Evolutionary conservation across 2,888 invertebrate genomes (phyloP), one percentile per base, ranked within the genome.

Genomic region (Periphyllus acericola): DNA sequence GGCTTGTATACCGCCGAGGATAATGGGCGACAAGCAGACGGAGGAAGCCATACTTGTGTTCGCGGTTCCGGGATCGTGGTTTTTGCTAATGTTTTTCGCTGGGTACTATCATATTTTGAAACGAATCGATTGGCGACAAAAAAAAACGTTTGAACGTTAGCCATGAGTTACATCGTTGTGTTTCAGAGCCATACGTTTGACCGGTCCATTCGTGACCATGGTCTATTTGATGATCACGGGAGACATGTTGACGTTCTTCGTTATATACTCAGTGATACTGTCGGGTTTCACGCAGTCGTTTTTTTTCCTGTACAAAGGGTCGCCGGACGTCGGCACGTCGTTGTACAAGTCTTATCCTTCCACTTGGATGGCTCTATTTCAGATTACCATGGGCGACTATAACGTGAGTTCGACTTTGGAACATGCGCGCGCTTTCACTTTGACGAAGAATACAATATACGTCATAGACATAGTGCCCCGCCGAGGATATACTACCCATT

Each of bases 201-300:
- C 99, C 0, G 99, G 99, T 75, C 99, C 99, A 0, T 99, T 99
- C 92, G 99, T 99, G 89, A 99, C 99, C 21, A 99, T 99, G 98
- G 98, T 99, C 90, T 99, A 98, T 93, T 97, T 97, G 91, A 99
- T 99, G 99, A 97, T 99, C 91, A 97, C 97, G 0, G 99, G 99
- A 78, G 99, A 99, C 93, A 97, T 99, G 96, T 95, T 99, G 91
- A 97, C 99, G 46, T 99, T 99, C 92, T 97, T 97, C 90, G 98
- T 99, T 90, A 99, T 99, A 92, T 99, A 99, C 92, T 94, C 95
- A 90, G 96, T 99, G 90, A 96, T 99, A 66, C 93, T 99, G 9
- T 96, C 98, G 90, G 98, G 98, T 34, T 99, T 99, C 92, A 97
- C 98, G 0, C 98, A 99, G 92, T 97, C 99, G 71, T 96, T 96